These are phyloP conservation scores for Picus viridis DNA, from an alignment of 2,797 vertebrate species.

Conservation along the genomic window DNA sequence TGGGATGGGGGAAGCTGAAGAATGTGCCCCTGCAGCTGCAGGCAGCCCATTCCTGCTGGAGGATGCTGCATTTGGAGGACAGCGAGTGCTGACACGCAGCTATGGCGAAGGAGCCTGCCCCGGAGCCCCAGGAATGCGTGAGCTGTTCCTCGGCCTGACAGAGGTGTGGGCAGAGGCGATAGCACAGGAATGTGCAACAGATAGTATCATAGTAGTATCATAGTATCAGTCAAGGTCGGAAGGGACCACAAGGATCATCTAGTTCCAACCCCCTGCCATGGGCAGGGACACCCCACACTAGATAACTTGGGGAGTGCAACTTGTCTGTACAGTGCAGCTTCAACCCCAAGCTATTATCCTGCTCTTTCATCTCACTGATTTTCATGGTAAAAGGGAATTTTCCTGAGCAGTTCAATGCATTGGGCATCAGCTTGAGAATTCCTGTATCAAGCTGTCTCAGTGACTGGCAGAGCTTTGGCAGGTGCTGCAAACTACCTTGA, in stretches of 20 bases:
- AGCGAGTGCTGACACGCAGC: slow-evolving; percentile 19
- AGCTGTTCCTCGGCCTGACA: background rate
- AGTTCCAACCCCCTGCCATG: no score
- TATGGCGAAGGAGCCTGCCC: background rate
- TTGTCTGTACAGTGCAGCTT: background rate
- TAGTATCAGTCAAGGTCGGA: no score
- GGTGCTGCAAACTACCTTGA: background rate
- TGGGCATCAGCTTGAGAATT: accelerated
- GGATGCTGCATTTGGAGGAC: background rate
- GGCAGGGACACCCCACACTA: no score
- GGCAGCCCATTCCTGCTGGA: background rate
- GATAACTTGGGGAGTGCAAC: background rate
- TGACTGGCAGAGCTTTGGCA: background rate
- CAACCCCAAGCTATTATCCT: background rate
- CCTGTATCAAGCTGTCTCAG: background rate
- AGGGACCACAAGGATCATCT: no score
- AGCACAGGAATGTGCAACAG: background rate
- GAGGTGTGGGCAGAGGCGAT: slow-evolving; percentile 23
- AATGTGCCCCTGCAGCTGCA: slow-evolving; percentile 1
- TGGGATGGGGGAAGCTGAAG: background rate
- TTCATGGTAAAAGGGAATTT: background rate
- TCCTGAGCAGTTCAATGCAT: background rate
- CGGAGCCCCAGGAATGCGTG: slow-evolving; percentile 43
- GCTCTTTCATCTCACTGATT: background rate
- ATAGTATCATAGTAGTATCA: no score